Percentiles rank a stretch among this genome's conserved stretches.
Evolutionary conservation across 2,888 invertebrate genomes (phyloP).

Genomic region (Thymelicus sylvestris): DNA sequence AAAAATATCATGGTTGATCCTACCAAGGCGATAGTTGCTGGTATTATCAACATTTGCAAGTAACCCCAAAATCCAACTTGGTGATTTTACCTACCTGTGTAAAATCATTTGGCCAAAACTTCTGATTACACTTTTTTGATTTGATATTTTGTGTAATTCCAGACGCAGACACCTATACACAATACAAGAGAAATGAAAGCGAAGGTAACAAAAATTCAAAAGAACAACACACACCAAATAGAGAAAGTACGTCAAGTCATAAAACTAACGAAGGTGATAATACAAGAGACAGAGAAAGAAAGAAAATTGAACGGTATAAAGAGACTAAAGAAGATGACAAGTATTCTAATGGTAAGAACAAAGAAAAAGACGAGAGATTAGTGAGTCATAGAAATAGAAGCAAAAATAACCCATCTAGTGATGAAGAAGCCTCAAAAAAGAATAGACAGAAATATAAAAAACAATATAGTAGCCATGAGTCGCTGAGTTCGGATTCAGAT

Average conservation of each 20-base stretch:
- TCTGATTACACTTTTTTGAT: neutral
- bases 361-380: constrained; percentile 43
- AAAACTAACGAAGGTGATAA: constrained; percentile 50
- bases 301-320: constrained; percentile 44
- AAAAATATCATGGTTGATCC: no score
- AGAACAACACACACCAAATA: constrained; percentile 52
- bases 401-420: constrained; percentile 53
- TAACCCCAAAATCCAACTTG: no score
- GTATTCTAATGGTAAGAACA: constrained; percentile 55
- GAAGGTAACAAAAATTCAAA: constrained; percentile 54
- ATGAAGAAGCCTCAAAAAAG: constrained; percentile 46
- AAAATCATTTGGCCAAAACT: no score
- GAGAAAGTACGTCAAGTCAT: constrained; percentile 55
- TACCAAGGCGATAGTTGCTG: no score
- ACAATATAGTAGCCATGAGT: constrained; percentile 59
- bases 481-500: constrained; percentile 60
- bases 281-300: constrained; percentile 42
- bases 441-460: constrained; percentile 46
- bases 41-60: no score
- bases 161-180: constrained; percentile 90
- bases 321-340: constrained; percentile 50
- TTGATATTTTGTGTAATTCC: constrained; percentile 42
- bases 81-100: no score
- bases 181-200: constrained; percentile 85
- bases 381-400: constrained; percentile 41